Base-by-base conservation (phyloP, 2,888 invertebrate genomes). In the Schrankia costaestrigalis region DNA sequence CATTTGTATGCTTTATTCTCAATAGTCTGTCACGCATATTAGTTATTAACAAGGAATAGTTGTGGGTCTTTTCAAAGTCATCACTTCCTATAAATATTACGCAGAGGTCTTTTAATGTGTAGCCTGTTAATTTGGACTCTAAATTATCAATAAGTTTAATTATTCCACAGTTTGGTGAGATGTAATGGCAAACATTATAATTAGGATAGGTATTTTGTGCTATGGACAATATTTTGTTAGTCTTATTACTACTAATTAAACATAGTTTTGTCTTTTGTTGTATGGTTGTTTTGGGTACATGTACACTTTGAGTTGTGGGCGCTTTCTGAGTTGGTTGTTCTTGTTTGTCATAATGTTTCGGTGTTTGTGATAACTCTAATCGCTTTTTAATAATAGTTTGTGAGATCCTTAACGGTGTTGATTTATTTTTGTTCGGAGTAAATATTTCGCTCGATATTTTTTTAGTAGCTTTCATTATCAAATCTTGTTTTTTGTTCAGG, bases 171-270 rank as follows among this genome's bases (percentile, higher is more conserved):
- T 26, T 25, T 7, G 26, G 19, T 8, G 17, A 24, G 8, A 31
- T 12, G 11, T 31, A 31, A 6, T 31, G 31, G 18, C 31, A 31
- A 8, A 26, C 15, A 5, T 25, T n/a, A 21, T n/a, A 21, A 12
- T 26, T 26, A 3, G 19, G 12, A 22, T 19, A 32, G 1, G 22
- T 14, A 12, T 26, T 18, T 22, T 26, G 13, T 11, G 32, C 32
- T 14, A 32, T 19, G 1, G 21, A 14, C 11, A 19, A 11, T 12
- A 32, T 21, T 13, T 26, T 21, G 19, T 32, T 32, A 13, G 12
- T 3, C 11, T 32, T 32, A 19, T 32, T 32, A 10, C 26, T 26
- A 19, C 32, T 32, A 2, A 32, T 12, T 18, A 32, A 14, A 15
- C 26, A 32, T n/a, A 32, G 11, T 26, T 32, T 32, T 9, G 10